These are phyloP conservation scores for Cryptotis parvus DNA, from an alignment of 2,113 vertebrate species.

Conservation along the genomic window DNA sequence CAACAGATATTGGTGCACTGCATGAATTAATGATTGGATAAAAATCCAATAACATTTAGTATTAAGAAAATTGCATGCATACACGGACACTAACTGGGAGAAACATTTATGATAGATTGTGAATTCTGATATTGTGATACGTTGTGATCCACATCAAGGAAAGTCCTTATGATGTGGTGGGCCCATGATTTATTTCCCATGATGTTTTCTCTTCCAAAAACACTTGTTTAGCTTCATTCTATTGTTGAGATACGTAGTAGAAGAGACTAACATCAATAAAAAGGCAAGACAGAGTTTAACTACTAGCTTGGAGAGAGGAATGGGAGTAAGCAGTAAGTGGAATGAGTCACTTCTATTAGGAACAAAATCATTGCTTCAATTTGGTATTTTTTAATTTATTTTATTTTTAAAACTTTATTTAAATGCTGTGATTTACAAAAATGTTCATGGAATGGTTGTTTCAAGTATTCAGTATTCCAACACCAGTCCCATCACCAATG, in stretches of 20 bases:
- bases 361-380: neutral
- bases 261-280: neutral
- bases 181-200: neutral
- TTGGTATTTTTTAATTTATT: slow-evolving; percentile 4
- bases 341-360: neutral
- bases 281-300: neutral
- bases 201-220: neutral
- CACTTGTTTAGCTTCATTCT: neutral
- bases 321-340: neutral
- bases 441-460: too few species aligned
- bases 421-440: too few species aligned
- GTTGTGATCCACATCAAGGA: neutral
- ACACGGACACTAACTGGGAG: neutral
- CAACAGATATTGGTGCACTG: neutral
- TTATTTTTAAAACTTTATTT: too few species aligned
- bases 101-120: slow-evolving; percentile 17
- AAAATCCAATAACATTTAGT: neutral
- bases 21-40: neutral
- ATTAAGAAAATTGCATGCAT: neutral
- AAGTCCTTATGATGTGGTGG: neutral
- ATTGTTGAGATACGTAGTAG: neutral
- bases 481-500: too few species aligned
- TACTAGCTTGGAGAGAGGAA: neutral
- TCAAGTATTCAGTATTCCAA: too few species aligned
- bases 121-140: neutral